Evolutionary conservation across 2,113 vertebrate species (phyloP).

Genomic region (Willisornis vidua): DNA sequence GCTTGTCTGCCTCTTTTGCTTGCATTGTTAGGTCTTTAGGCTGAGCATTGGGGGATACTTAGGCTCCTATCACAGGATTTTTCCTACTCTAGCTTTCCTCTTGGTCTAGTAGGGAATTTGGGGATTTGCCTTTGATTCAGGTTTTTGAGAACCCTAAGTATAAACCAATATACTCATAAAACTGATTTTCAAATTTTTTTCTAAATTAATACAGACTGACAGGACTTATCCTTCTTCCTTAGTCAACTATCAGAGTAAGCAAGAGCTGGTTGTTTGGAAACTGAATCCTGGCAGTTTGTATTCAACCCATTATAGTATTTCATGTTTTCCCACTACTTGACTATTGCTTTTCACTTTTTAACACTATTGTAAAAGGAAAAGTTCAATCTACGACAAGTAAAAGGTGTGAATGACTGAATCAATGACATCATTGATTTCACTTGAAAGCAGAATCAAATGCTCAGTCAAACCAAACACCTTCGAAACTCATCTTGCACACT

Average conservation of each 20-base stretch:
- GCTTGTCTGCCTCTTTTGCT: neutral
- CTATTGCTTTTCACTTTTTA: neutral
- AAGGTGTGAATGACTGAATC: slow-evolving; percentile 21
- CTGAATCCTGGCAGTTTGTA: neutral
- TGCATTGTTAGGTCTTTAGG: neutral
- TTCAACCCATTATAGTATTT: neutral
- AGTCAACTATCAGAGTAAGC: neutral
- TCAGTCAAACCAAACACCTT: neutral
- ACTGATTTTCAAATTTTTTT: neutral
- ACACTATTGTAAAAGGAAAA: slow-evolving; percentile 1
- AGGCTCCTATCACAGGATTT: neutral
- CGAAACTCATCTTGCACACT: neutral
- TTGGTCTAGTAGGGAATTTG: neutral
- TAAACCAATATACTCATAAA: neutral
- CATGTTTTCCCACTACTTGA: neutral
- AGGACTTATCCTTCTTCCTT: neutral
- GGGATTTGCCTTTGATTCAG: neutral
- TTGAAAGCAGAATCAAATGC: neutral
- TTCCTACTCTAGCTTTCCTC: neutral
- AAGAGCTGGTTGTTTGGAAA: neutral
- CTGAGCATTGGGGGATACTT: neutral
- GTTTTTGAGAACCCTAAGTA: neutral
- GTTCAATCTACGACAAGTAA: neutral
- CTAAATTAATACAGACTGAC: neutral
- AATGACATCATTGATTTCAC: slow-evolving; percentile 20